These are phyloP conservation scores for Oreocharis arfaki DNA, from an alignment of 2,113 vertebrate genomes.

Conservation along the genomic window DNA sequence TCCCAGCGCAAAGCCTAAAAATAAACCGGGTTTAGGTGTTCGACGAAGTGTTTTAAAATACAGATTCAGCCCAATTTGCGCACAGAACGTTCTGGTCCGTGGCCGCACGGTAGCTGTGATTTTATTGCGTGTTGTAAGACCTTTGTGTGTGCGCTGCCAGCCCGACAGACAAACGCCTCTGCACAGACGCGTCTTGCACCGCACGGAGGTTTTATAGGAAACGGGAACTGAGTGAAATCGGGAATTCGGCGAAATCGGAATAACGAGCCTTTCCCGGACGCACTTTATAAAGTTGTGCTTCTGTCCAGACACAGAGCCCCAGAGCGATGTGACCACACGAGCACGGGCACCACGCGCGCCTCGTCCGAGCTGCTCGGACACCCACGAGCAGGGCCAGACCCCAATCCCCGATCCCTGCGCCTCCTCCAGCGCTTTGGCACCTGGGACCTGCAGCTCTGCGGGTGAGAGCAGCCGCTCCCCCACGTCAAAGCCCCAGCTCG, in stretches of 20 bases:
- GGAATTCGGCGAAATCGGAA: rapidly evolving
- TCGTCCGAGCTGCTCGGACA: neutral
- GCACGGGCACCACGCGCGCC: neutral
- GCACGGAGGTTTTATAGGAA: rapidly evolving
- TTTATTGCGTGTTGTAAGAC: neutral
- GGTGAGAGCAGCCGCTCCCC: neutral
- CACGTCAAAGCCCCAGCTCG: neutral
- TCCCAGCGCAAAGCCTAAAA: neutral
- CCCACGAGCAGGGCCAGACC: neutral
- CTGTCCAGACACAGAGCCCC: rapidly evolving
- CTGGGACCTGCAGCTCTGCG: neutral
- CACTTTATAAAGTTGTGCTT: rapidly evolving
- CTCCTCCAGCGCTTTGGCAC: neutral
- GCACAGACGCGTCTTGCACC: neutral
- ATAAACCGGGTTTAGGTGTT: neutral
- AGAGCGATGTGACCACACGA: neutral
- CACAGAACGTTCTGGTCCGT: rapidly evolving
- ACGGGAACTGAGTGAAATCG: rapidly evolving
- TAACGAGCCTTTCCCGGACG: rapidly evolving
- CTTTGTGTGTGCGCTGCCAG: rapidly evolving
- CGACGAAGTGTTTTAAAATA: neutral
- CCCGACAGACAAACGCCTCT: neutral
- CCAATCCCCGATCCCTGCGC: rapidly evolving
- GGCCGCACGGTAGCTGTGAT: rapidly evolving
- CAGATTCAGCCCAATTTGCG: neutral